Percentiles rank a stretch among this genome's conserved stretches.
Evolutionary conservation across 2,113 vertebrate genomes (phyloP).

Genomic region (Planiliza haematocheilus): DNA sequence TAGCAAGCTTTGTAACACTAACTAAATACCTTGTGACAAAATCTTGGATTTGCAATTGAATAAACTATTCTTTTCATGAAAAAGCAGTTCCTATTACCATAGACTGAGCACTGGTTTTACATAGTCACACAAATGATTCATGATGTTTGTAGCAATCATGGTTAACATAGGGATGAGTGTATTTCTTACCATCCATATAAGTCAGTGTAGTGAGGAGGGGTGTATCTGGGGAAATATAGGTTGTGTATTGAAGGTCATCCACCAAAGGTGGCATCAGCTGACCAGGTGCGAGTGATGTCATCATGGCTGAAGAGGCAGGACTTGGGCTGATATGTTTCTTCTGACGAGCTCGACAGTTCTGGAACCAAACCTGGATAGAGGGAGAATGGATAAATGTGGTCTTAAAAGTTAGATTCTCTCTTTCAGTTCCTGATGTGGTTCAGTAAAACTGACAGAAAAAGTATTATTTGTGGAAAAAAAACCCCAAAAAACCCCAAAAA

Average conservation of each 20-base stretch:
- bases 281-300: constrained; percentile 85
- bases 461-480: background rate
- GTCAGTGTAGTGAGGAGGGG: constrained; percentile 91
- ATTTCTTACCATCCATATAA: constrained; percentile 93
- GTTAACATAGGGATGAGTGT: background rate
- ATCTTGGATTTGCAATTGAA: too few species aligned
- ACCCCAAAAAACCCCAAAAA: too few species aligned
- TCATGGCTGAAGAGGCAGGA: constrained; percentile 83
- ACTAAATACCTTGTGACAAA: too few species aligned
- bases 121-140: background rate
- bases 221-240: constrained; percentile 89
- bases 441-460: background rate
- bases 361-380: constrained; percentile 93
- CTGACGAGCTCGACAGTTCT: constrained; percentile 97
- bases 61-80: background rate
- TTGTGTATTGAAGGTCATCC: constrained; percentile 93
- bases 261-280: constrained; percentile 90
- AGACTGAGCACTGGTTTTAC: too few species aligned
- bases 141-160: background rate
- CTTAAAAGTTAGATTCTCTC: background rate
- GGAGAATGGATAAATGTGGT: background rate
- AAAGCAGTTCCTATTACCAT: background rate
- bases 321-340: constrained; percentile 95
- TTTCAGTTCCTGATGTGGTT: background rate
- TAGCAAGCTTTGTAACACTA: too few species aligned